Base-by-base conservation (phyloP, 2,113 vertebrate genomes). In the Chamaetylas fuelleborni region DNA sequence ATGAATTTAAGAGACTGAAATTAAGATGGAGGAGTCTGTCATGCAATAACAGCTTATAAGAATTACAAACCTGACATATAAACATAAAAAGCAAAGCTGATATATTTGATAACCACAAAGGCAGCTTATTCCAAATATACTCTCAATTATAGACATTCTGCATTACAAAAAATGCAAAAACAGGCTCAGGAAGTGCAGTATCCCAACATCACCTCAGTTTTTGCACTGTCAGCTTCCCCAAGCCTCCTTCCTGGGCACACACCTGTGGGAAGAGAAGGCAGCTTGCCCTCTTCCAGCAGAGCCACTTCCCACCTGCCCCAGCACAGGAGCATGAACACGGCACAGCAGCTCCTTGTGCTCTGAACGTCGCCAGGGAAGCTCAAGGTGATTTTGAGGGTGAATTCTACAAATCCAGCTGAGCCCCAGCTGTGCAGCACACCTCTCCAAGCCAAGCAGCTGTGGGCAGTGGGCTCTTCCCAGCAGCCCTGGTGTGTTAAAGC, bases 301-400 rank as follows among this genome's bases (percentile, higher is more conserved):
- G 15, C 16, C 4, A 25, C 28, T 3, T 29, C 56, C 19, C 67
- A 43, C 40, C 15, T 14, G 22, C 38, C 2, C 26, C 4, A 5
- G 1, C 5, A 0, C 16, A 4, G 40, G 14, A 33, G 11, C 58
- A 10, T 3, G 36, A 33, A 17, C 62, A 10, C 2, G 0, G 3
- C 57, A 17, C 3, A 6, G 69, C 66, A 48, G 33, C 50, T 61
- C 2, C 56, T 2, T 2, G 18, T 0, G 48, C 5, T 11, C 29
- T 18, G 36, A 54, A 13, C 5, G 31, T 4, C 60, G 10, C 16
- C 24, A 0, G 0, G 4, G 1, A 22, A 42, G 19, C 0, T 0
- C 6, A 12, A 25, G 16, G 5, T 16, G 54, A 36, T 14, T 29
- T 33, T 9, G 20, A 47, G 25, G 50, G 12, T 33, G 57, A 48